A percentile compares a stretch with the other conserved stretches of the same genome.
phyloP scores from a whole-genome alignment of 2,888 invertebrate species.

The Maniola hyperantus region DNA sequence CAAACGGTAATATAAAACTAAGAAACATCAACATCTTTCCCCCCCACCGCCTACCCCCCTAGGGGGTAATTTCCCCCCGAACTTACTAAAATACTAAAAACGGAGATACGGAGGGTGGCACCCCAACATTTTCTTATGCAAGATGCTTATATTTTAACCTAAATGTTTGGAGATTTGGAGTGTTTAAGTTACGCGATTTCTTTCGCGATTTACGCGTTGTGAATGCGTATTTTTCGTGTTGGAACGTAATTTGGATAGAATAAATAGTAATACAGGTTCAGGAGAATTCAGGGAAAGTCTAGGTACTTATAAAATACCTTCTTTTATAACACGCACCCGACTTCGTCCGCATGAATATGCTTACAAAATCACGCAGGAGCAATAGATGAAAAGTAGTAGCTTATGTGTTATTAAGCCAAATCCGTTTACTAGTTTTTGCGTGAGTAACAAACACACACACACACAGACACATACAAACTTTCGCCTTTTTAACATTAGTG shows the following conservation, averaged over 20 bases:
- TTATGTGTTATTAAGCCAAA: too few species aligned
- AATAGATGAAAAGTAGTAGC: too few species aligned
- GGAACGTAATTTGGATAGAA: background rate
- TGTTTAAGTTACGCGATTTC: constrained; percentile 49
- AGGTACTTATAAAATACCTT: too few species aligned
- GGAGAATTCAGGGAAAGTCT: too few species aligned
- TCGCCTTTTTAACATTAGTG: too few species aligned
- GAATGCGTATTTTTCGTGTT: background rate
- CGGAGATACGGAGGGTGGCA: constrained; percentile 76
- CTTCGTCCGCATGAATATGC: too few species aligned
- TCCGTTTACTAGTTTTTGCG: too few species aligned
- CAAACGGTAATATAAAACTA: constrained; percentile 82
- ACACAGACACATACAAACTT: too few species aligned
- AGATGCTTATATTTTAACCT: constrained; percentile 82
- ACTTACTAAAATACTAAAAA: constrained; percentile 84
- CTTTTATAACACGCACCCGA: too few species aligned
- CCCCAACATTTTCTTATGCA: constrained; percentile 80
- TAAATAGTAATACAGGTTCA: background rate
- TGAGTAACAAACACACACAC: too few species aligned
- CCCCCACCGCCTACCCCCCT: constrained; percentile 50
- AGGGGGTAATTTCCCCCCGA: constrained; percentile 77
- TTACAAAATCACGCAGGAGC: too few species aligned
- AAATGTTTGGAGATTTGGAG: constrained; percentile 64
- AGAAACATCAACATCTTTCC: constrained; percentile 82
- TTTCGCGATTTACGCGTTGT: constrained; percentile 23